Conservation (phyloP, 2,113 vertebrate species). For the Clarias batrachus region DNA sequence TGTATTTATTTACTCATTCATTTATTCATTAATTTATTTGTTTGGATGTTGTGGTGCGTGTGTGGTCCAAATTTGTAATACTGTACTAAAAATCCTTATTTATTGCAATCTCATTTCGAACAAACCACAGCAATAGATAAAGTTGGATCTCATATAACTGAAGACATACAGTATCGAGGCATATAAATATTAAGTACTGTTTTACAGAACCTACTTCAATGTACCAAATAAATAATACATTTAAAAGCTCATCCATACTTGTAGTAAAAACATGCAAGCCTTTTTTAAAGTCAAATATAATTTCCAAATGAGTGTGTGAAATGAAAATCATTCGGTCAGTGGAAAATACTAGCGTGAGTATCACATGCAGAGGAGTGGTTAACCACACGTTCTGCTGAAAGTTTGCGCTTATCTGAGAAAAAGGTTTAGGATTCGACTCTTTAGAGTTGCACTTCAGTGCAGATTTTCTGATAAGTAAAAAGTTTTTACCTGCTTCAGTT, state of each 20-base stretch:
- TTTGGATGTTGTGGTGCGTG: neutral
- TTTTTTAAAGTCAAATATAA: neutral
- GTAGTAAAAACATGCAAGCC: neutral
- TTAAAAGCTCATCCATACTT: neutral
- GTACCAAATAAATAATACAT: neutral
- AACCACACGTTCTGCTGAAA: conserved; percentile 43
- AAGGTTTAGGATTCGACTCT: neutral
- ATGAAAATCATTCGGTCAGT: conserved; percentile 5
- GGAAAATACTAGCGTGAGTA: conserved; percentile 11
- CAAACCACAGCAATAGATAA: neutral
- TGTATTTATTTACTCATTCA: too few relatives aligned
- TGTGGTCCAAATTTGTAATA: neutral
- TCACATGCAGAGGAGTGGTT: conserved; percentile 1
- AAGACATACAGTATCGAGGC: neutral
- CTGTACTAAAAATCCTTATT: neutral
- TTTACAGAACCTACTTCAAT: neutral
- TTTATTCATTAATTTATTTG: too few relatives aligned
- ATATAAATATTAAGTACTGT: neutral
- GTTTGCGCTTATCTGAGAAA: conserved; percentile 25
- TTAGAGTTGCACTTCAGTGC: conserved; percentile 37
- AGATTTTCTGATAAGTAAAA: conserved; percentile 42
- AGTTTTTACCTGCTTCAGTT: conserved; percentile 14
- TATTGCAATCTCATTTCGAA: neutral
- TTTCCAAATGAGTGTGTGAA: neutral
- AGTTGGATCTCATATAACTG: neutral